Evolutionary conservation across 2,888 invertebrate genomes (phyloP), one percentile per base, ranked within the genome.

Genomic region (Rhaphigaster nebulosa): DNA sequence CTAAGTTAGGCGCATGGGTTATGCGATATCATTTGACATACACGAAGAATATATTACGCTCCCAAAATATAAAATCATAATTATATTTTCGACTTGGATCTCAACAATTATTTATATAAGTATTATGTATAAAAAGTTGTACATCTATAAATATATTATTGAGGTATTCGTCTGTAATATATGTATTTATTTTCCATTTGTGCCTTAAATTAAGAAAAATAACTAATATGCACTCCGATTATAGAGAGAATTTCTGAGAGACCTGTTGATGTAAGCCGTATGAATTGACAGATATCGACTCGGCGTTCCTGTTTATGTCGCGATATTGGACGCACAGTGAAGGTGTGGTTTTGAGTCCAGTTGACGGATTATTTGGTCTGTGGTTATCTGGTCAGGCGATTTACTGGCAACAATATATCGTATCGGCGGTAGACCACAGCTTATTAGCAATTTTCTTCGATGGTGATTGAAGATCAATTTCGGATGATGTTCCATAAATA

Each of bases 351-450:
- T 34, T 20, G 8, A 38, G 34, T 76, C 38, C 20, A 76, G 70
- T 76, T 38, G 38, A 23, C 70, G 34, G 38, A 76, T 76, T 76
- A 38, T 70, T 34, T 76, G 70, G 70, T 76, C 20, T 38, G 70
- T 38, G 70, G 70, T 38, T 76, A 76, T 76, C 18, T 34, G 70
- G 34, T 65, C 65, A 65, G 65, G 65, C 65, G 65, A 65, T 65
- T 65, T 65, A 65, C 65, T 65, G 29, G 65, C 65, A n/a, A 29
- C 29, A 23, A 38, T 76, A 20, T 18, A 38, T 76, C 34, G 20
- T 76, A 23, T 38, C 29, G 20, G 8, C 38, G 34, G 15, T 15
- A 18, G 29, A 15, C 29, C 65, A 29, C 15, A 65, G 13, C 10
- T 15, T 0, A 29, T 65, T 29, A 29, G n/a, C 8, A 13, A 60